phyloP scores from a whole-genome alignment of 2,888 invertebrate species.

The Drosophila anomelani region DNA sequence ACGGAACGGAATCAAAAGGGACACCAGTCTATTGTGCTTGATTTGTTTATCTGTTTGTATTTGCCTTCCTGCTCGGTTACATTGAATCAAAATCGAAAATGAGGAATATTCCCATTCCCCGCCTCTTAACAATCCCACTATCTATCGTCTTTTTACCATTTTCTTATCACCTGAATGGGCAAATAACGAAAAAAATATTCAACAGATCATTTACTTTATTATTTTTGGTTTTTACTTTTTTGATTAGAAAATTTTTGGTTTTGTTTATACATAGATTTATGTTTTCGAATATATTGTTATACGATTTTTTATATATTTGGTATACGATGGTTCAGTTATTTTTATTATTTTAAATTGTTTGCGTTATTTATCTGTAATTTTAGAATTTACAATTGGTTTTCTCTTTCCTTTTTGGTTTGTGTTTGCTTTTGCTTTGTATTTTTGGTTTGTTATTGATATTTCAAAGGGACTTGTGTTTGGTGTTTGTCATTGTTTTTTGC shows the following conservation, averaged over 20 bases:
- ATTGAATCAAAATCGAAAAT: constrained; percentile 22
- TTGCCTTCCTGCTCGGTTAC: constrained; percentile 26
- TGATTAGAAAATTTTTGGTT: neutral
- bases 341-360: neutral
- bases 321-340: neutral
- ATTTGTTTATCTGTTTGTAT: constrained; percentile 22
- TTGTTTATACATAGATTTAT: neutral
- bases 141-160: constrained; percentile 25
- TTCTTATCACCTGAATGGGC: constrained; percentile 67
- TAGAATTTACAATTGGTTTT: neutral
- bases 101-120: constrained; percentile 20
- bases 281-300: neutral
- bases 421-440: neutral
- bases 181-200: constrained; percentile 2
- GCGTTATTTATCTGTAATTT: neutral
- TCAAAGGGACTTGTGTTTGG: neutral
- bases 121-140: constrained; percentile 6
- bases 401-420: neutral
- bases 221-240: constrained; percentile 7
- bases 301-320: neutral
- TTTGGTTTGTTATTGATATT: constrained; percentile 6
- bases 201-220: constrained; percentile 27
- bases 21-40: constrained; percentile 26
- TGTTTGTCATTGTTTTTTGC: neutral
- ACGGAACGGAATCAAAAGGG: constrained; percentile 23